Conservation (phyloP, 1,140 invertebrate species). For the Muscidifurax raptorellus region DNA sequence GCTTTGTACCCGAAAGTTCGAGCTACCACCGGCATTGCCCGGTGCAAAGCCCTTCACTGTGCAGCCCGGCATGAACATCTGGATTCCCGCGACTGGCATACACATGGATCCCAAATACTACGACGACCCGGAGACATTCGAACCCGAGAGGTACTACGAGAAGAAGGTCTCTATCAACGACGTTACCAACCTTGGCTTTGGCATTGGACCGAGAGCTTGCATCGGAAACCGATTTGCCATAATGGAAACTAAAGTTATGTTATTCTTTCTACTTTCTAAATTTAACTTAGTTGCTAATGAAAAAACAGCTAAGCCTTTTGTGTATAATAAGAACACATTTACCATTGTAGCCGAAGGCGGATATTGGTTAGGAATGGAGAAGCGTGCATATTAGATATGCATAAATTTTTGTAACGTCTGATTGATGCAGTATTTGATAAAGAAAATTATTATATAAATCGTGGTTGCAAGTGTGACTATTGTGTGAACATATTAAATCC, state of each 20-base stretch:
- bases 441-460: too few species aligned
- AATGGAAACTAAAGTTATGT: constrained; percentile 60
- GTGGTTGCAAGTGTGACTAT: too few species aligned
- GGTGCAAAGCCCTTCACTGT: constrained; percentile 27
- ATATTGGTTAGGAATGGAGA: constrained; percentile 61
- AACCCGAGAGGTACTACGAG: constrained; percentile 71
- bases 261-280: constrained; percentile 62
- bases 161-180: constrained; percentile 50
- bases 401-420: too few species aligned
- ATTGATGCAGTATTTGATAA: too few species aligned
- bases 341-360: constrained; percentile 59
- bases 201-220: constrained; percentile 15
- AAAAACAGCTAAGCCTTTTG: constrained; percentile 61
- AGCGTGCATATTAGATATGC: constrained; percentile 17
- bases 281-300: constrained; percentile 57
- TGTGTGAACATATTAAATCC: too few species aligned
- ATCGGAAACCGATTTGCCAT: constrained; percentile 51
- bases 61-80: constrained; percentile 16
- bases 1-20: constrained; percentile 65
- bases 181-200: constrained; percentile 33
- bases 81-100: constrained; percentile 69
- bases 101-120: constrained; percentile 69
- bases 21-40: constrained; percentile 12
- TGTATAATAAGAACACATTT: constrained; percentile 57
- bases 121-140: constrained; percentile 70